Percentiles rank a stretch among this genome's conserved stretches.
phyloP scores from a whole-genome alignment of 1,140 invertebrate genomes.

The Eriocheir sinensis region DNA sequence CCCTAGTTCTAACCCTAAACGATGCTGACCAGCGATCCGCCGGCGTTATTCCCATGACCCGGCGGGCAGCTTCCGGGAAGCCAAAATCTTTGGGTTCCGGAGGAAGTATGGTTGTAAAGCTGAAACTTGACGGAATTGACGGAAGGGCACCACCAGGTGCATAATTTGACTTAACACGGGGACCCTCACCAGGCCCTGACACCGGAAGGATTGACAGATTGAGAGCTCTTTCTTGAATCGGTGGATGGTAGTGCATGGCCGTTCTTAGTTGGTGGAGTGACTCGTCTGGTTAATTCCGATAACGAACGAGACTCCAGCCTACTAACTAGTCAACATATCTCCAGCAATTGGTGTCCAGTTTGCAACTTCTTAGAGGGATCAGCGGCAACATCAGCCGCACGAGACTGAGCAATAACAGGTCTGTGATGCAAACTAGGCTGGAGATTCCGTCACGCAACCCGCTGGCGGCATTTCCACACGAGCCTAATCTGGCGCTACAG shows the following conservation, averaged over 20 bases:
- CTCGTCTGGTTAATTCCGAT: conserved; percentile 95
- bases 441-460: too few relatives aligned
- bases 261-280: conserved; percentile 95
- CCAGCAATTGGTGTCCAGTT: conserved; percentile 52
- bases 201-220: conserved; percentile 89
- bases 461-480: too few relatives aligned
- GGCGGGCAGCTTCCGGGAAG: too few relatives aligned
- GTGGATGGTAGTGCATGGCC: conserved; percentile 94
- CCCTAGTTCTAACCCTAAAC: too few relatives aligned
- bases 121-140: too few relatives aligned
- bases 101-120: too few relatives aligned
- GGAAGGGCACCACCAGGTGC: conserved; percentile 94
- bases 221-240: conserved; percentile 90
- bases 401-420: conserved; percentile 93
- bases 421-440: too few relatives aligned
- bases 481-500: too few relatives aligned
- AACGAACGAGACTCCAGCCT: conserved; percentile 90
- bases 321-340: conserved; percentile 50
- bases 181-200: conserved; percentile 93
- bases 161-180: conserved; percentile 95
- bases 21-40: too few relatives aligned
- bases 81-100: too few relatives aligned
- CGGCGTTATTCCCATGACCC: too few relatives aligned
- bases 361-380: conserved; percentile 84
- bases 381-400: conserved; percentile 85